Percentiles rank a stretch among this genome's conserved stretches.
These are phyloP conservation scores for Myrmecophaga tridactyla DNA, from an alignment of 2,113 vertebrate species.

Conservation along the genomic window DNA sequence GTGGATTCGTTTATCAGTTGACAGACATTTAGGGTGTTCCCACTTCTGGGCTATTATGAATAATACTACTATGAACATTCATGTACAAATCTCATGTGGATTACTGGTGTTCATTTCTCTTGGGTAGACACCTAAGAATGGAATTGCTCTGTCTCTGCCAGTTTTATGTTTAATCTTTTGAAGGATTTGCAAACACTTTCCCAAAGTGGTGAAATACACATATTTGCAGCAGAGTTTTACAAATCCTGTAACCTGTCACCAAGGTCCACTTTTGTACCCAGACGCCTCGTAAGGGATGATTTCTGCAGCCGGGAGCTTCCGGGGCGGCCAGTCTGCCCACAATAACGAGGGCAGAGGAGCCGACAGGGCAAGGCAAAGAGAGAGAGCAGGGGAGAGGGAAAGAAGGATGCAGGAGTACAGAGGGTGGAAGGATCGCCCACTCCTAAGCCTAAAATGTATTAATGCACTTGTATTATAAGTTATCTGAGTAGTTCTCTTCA, in stretches of 20 bases:
- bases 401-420: too few relatives aligned
- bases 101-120: background rate
- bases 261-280: background rate
- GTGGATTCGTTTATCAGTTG: background rate
- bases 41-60: background rate
- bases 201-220: background rate
- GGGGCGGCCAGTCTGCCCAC: background rate
- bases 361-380: background rate
- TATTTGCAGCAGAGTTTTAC: background rate
- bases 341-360: fast-evolving
- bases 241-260: background rate
- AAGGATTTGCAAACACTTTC: background rate
- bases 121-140: too few relatives aligned
- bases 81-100: background rate
- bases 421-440: background rate
- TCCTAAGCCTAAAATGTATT: too few relatives aligned
- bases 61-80: background rate
- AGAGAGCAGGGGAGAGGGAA: background rate
- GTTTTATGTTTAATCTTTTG: background rate
- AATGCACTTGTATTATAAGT: background rate
- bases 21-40: background rate
- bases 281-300: too few relatives aligned
- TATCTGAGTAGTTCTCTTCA: background rate
- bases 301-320: background rate
- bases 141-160: too few relatives aligned